phyloP scores from a whole-genome alignment of 2,888 invertebrate species.

The Yponomeuta malinellus region DNA sequence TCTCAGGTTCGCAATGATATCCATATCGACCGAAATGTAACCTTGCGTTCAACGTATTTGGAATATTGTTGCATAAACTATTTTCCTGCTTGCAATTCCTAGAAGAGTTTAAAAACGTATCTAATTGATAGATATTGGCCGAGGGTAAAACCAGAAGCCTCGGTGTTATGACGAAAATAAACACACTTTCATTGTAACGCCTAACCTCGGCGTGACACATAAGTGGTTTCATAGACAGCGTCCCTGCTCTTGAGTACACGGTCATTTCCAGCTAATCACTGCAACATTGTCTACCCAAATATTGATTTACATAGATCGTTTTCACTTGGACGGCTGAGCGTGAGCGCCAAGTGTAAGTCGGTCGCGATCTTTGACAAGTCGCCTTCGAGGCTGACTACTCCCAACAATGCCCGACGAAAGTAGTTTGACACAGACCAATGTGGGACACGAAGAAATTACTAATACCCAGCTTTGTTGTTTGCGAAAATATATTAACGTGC shows the following conservation, averaged over 20 bases:
- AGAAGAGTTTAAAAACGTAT: background rate
- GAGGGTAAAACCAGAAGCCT: constrained; percentile 24
- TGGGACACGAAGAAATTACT: constrained; percentile 17
- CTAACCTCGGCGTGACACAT: constrained; percentile 6
- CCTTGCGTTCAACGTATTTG: background rate
- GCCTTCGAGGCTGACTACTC: constrained; percentile 13
- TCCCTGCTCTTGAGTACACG: background rate
- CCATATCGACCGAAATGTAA: background rate
- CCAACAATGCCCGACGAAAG: constrained; percentile 17
- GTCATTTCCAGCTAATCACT: constrained; percentile 1
- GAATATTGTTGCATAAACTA: background rate
- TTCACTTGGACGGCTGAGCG: constrained; percentile 4
- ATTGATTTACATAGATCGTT: constrained; percentile 3
- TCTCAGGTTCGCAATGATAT: background rate
- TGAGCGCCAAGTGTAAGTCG: constrained; percentile 7
- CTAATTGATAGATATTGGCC: constrained; percentile 11
- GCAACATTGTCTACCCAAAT: constrained; percentile 10
- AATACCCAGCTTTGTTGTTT: background rate
- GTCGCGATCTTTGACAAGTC: constrained; percentile 17
- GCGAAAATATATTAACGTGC: constrained; percentile 3
- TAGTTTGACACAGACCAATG: constrained; percentile 17
- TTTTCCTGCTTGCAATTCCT: background rate
- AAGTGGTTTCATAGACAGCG: background rate
- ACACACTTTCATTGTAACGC: background rate
- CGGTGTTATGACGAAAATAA: background rate